phyloP scores from a whole-genome alignment of 1,140 invertebrate species.

The Steinernema khuongi region DNA sequence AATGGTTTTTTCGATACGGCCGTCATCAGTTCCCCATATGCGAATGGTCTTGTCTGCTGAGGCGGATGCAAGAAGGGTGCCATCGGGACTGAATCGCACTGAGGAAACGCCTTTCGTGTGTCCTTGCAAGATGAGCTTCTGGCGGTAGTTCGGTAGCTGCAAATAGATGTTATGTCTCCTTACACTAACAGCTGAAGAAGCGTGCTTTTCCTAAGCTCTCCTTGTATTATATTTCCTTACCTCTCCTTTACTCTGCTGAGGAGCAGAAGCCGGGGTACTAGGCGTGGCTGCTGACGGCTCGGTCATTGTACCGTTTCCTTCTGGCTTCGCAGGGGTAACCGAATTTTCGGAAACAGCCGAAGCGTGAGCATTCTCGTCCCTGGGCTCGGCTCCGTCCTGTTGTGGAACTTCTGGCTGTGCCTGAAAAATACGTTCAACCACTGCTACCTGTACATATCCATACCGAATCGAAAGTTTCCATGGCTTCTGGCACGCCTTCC shows the following conservation, averaged over 20 bases:
- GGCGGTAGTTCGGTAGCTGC: slow-evolving; percentile 73
- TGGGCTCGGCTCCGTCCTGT: too few species aligned
- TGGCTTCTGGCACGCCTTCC: too few species aligned
- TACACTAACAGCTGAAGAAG: not conserved
- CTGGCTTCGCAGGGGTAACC: too few species aligned
- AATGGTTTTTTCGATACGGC: slow-evolving; percentile 94
- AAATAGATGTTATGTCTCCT: not conserved
- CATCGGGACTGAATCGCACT: slow-evolving; percentile 98
- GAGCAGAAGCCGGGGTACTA: not conserved
- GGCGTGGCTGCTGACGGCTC: too few species aligned
- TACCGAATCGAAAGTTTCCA: too few species aligned
- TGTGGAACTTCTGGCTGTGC: too few species aligned
- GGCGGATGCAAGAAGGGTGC: slow-evolving; percentile 94
- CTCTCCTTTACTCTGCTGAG: not conserved
- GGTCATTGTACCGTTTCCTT: too few species aligned
- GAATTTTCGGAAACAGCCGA: too few species aligned
- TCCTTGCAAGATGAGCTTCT: slow-evolving; percentile 92
- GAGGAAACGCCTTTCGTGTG: slow-evolving; percentile 98
- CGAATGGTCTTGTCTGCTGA: slow-evolving; percentile 95
- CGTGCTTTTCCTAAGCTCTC: not conserved
- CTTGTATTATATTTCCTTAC: too few species aligned
- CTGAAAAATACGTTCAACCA: too few species aligned
- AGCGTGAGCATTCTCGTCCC: too few species aligned
- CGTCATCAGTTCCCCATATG: slow-evolving; percentile 98
- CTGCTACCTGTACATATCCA: too few species aligned